Conservation (phyloP, 2,113 vertebrate genomes). For the Notarius lentiginosus region DNA sequence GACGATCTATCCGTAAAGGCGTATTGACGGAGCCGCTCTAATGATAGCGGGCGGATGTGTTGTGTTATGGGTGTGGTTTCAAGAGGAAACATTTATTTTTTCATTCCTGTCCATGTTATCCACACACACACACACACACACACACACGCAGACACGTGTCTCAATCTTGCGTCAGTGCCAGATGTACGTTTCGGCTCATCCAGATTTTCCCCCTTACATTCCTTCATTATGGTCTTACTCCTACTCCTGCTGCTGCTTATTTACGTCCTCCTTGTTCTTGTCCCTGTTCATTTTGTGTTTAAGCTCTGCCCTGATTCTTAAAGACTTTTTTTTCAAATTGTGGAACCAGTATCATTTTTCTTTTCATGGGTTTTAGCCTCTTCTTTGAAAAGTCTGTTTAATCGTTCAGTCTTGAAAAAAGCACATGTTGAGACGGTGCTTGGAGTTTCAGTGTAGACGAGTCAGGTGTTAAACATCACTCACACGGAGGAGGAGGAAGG, state of each 20-base stretch:
- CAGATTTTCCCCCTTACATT: not conserved
- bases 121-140: too few relatives aligned
- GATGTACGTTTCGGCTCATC: too few relatives aligned
- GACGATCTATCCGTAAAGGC: not conserved
- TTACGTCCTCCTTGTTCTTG: not conserved
- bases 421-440: not conserved
- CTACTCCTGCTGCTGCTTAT: too few relatives aligned
- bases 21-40: not conserved
- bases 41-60: slow-evolving; percentile 33
- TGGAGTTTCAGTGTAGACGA: not conserved
- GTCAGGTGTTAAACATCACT: not conserved
- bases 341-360: not conserved
- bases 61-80: not conserved
- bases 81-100: slow-evolving; percentile 60
- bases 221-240: not conserved
- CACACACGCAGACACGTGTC: too few relatives aligned
- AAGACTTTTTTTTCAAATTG: too few relatives aligned
- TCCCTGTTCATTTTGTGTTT: not conserved
- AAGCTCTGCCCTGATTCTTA: too few relatives aligned
- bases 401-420: not conserved
- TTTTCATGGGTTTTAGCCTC: not conserved
- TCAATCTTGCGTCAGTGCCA: not conserved
- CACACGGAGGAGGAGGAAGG: not conserved
- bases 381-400: not conserved
- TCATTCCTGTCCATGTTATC: slow-evolving; percentile 51